These are phyloP conservation scores for Grapholita molesta DNA, from an alignment of 1,140 invertebrate genomes.

Conservation along the genomic window DNA sequence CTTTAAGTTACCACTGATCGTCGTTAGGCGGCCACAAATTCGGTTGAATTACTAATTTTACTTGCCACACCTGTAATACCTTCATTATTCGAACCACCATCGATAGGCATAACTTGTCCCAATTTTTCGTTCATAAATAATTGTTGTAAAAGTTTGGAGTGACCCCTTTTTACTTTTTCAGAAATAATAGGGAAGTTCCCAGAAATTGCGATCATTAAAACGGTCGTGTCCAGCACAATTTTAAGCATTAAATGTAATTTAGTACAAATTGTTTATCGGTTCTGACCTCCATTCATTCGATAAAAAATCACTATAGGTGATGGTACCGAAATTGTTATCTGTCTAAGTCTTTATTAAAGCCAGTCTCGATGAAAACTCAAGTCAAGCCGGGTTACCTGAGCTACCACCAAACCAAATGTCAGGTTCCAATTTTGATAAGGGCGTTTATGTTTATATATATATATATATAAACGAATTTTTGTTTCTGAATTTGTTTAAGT, in stretches of 20 bases:
- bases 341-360: too few species aligned
- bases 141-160: slow-evolving; percentile 6
- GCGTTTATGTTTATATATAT: too few species aligned
- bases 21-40: slow-evolving; percentile 46
- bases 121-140: slow-evolving; percentile 12
- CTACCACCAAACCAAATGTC: too few species aligned
- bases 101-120: neutral
- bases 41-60: slow-evolving; percentile 49
- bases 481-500: too few species aligned
- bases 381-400: too few species aligned
- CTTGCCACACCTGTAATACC: slow-evolving; percentile 49
- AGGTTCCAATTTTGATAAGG: too few species aligned
- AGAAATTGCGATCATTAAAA: neutral
- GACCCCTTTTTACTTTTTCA: neutral
- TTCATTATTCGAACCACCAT: slow-evolving; percentile 35
- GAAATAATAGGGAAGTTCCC: neutral
- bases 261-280: neutral
- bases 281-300: neutral
- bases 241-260: neutral
- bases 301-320: too few species aligned
- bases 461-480: too few species aligned
- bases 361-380: too few species aligned
- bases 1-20: slow-evolving; percentile 55
- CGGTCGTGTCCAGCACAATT: neutral
- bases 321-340: too few species aligned